Conservation (phyloP, 2,113 vertebrate species). For the Phrynocephalus versicolor region DNA sequence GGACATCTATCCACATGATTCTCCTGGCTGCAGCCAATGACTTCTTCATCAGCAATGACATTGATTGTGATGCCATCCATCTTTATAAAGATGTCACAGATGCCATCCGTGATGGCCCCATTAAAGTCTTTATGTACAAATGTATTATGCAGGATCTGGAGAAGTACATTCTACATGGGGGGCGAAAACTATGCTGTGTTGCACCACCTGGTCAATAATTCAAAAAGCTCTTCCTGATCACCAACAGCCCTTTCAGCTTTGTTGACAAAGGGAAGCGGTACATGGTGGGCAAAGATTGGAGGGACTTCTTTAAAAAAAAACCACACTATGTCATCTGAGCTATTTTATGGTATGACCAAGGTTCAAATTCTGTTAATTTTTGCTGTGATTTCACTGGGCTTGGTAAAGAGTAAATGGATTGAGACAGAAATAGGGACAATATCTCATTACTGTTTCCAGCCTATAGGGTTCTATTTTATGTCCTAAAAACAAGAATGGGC, state of each 20-base stretch:
- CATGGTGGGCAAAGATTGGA: too few relatives aligned
- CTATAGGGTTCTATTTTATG: neutral
- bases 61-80: slow-evolving; percentile 85
- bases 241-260: too few relatives aligned
- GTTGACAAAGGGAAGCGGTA: too few relatives aligned
- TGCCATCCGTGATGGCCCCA: too few relatives aligned
- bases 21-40: slow-evolving; percentile 83
- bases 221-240: too few relatives aligned
- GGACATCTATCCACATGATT: slow-evolving; percentile 89
- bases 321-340: neutral
- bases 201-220: too few relatives aligned
- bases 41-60: slow-evolving; percentile 81
- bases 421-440: neutral
- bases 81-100: slow-evolving; percentile 86
- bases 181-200: too few relatives aligned
- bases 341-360: neutral
- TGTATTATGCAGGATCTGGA: too few relatives aligned
- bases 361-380: neutral
- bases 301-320: too few relatives aligned
- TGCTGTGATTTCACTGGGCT: neutral
- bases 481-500: neutral
- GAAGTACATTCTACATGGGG: too few relatives aligned
- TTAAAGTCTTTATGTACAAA: too few relatives aligned
- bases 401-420: neutral
- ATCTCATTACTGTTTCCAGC: neutral